Evolutionary conservation across 2,113 vertebrate species (phyloP).

Genomic region (Xenopus borealis): DNA sequence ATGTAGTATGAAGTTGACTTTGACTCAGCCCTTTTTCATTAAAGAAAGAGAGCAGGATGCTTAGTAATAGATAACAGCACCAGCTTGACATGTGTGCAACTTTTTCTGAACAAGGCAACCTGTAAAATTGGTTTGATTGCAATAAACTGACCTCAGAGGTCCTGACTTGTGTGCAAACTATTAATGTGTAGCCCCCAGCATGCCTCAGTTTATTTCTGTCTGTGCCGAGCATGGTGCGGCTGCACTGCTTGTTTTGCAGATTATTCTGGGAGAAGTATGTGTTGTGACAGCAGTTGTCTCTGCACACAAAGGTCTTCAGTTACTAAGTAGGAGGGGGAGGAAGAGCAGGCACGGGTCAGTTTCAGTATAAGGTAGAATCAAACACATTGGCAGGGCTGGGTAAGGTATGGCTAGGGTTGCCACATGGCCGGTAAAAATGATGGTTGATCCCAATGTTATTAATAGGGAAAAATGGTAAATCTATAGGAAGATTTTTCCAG

Average conservation of each 20-base stretch:
- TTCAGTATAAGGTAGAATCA: not conserved
- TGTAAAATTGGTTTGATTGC: no score
- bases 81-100: no score
- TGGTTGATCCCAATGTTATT: no score
- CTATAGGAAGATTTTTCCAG: no score
- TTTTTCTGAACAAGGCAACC: no score
- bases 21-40: not conserved
- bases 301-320: not conserved
- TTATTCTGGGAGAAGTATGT: slow-evolving; percentile 27
- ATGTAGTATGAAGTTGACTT: not conserved
- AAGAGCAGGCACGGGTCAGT: not conserved
- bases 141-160: not conserved
- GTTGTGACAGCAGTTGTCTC: slow-evolving; percentile 23
- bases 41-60: not conserved
- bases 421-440: no score
- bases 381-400: no score
- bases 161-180: not conserved
- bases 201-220: slow-evolving; percentile 6
- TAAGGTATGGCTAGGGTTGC: no score
- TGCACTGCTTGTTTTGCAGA: not conserved
- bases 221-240: not conserved
- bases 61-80: not conserved
- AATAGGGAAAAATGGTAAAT: no score
- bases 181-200: not conserved
- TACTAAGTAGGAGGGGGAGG: not conserved